Base-by-base conservation (phyloP, 2,888 invertebrate genomes). In the Polyploca ridens region DNA sequence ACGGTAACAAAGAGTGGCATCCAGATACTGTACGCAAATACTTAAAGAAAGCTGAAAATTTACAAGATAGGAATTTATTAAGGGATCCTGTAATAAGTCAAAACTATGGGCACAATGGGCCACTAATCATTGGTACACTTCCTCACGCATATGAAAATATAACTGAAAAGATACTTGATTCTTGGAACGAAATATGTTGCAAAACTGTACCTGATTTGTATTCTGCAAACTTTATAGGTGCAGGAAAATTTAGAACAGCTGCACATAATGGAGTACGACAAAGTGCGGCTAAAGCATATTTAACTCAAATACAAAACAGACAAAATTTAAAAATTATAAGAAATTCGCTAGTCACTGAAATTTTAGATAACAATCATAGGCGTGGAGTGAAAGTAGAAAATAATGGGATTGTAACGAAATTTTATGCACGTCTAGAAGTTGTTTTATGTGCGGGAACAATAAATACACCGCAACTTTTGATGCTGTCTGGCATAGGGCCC, bases 401-500 rank as follows among this genome's bases (percentile, higher is more conserved):
- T 10, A 19, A 54, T 19, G 54, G 54, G 10, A 54, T 54, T 54
- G 54, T 19, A 54, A 54, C 57, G 16, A 66, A 44, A 13, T 69
- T 66, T 0, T 8, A 16, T 33, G 77, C 54, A 54, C 16, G 76
- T 11, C 68, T 67, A n/a, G 73, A 77, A 66, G 69, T 77, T 0
- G 69, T 74, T 66, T 27, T 73, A 0, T 73, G 72, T 27, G 71
- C 72, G 0, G 76, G 71, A 57, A 49, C 74, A 10, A 58, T 73
- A 35, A 64, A 66, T 16, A 68, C 70, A 11, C 71, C 73, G 35
- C 69, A 74, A 16, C 33, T 75, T 6, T 60, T 75, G 10, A 75
- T 77, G 74, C 62, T 74, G 7, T 77, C 76, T 57, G 76, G 76
- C 44, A 64, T 76, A 41, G 76, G 76, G 35, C 73, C 74, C 3